Percentiles rank a stretch among this genome's conserved stretches.
Conservation (phyloP, 2,113 vertebrate genomes). For the Panurus biarmicus region DNA sequence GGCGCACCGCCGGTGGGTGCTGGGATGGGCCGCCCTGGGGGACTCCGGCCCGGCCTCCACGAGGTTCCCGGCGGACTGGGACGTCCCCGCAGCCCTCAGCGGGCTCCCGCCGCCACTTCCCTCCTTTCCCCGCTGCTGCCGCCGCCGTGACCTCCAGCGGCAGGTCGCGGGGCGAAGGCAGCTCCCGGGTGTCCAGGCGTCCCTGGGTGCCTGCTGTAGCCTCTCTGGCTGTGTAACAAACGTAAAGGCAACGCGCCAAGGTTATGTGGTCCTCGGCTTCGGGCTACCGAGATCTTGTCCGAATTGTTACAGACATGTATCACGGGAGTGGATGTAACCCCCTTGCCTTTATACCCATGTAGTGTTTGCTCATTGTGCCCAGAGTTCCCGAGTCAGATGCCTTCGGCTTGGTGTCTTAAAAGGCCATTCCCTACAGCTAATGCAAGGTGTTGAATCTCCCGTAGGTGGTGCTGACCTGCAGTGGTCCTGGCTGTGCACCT, state of each 20-base stretch:
- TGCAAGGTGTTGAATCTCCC: accelerated
- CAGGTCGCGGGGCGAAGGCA: neutral
- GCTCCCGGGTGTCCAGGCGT: neutral
- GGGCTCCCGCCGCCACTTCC: neutral
- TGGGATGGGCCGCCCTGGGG: neutral
- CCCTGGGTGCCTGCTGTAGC: neutral
- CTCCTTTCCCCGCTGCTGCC: no score
- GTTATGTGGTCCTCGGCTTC: neutral
- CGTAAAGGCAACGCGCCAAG: accelerated
- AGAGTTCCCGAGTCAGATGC: neutral
- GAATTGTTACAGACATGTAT: accelerated
- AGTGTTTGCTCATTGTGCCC: accelerated
- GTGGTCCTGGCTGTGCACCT: accelerated
- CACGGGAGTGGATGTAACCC: neutral
- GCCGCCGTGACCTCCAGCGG: neutral
- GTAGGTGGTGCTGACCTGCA: neutral
- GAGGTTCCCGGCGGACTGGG: neutral
- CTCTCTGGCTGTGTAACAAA: neutral
- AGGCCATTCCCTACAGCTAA: accelerated
- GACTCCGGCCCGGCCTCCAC: no score
- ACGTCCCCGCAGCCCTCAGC: neutral
- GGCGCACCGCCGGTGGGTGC: neutral
- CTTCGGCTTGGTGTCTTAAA: accelerated
- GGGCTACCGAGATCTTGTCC: no score
- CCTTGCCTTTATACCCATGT: accelerated